Evolutionary conservation across 2,888 invertebrate genomes (phyloP).

Genomic region (Noctua janthe): DNA sequence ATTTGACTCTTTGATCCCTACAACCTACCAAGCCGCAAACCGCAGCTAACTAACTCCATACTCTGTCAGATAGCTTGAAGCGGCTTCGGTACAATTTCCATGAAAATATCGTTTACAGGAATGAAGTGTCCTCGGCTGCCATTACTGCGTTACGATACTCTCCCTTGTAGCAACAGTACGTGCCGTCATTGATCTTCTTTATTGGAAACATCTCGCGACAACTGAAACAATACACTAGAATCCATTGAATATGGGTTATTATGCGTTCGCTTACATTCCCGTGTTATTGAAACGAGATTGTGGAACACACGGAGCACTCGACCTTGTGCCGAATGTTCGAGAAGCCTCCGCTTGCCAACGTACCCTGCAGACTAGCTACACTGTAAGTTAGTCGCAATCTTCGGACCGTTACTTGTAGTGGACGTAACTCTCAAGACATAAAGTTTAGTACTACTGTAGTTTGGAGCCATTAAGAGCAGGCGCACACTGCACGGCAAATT

Average conservation of each 20-base stretch:
- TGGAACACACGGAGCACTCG: neutral
- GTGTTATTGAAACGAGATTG: conserved; percentile 15
- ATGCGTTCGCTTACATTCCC: neutral
- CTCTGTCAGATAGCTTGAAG: neutral
- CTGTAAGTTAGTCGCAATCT: neutral
- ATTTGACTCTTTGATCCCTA: neutral
- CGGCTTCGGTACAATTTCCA: conserved; percentile 2
- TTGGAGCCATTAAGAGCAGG: conserved; percentile 1
- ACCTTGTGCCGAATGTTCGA: neutral
- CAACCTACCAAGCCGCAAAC: neutral
- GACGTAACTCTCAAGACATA: conserved; percentile 6
- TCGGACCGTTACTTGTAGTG: conserved; percentile 5
- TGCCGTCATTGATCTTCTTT: neutral
- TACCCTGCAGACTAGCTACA: neutral
- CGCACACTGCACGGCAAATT: neutral
- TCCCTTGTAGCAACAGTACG: neutral
- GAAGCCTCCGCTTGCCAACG: neutral
- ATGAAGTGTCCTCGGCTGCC: neutral
- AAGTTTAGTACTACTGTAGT: neutral
- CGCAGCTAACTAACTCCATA: neutral
- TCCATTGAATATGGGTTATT: neutral
- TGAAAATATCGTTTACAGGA: conserved; percentile 4
- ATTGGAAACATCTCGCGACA: neutral
- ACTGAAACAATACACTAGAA: neutral
- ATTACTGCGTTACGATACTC: neutral